phyloP scores from a whole-genome alignment of 2,113 vertebrate species.

The Podocnemis expansa region DNA sequence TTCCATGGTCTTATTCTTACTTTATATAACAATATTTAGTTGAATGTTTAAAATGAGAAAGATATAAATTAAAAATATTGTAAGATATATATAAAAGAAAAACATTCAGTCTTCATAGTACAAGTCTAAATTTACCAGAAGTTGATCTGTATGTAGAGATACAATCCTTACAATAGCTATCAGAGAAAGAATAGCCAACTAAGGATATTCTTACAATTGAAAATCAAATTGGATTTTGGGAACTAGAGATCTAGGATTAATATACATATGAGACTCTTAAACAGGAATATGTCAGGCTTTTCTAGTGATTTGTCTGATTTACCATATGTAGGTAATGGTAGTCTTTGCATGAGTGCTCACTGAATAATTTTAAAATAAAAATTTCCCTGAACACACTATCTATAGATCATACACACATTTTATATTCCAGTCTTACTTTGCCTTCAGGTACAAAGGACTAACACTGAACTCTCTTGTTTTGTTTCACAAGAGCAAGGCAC shows the following conservation, averaged over 20 bases:
- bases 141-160: background rate
- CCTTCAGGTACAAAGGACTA: background rate
- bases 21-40: background rate
- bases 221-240: constrained; percentile 18
- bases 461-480: background rate
- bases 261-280: background rate
- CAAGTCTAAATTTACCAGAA: background rate
- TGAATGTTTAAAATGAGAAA: background rate
- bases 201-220: background rate
- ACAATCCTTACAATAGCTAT: too few relatives aligned
- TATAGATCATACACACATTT: background rate
- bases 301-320: constrained; percentile 4
- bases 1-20: background rate
- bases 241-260: background rate
- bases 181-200: background rate
- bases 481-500: background rate
- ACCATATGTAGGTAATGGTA: background rate
- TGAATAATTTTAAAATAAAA: constrained; percentile 8
- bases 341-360: background rate
- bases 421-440: background rate
- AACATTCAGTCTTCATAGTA: background rate
- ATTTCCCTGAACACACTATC: background rate
- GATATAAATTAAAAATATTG: background rate
- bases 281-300: constrained; percentile 19
- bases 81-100: background rate